These are phyloP conservation scores for Salminus brasiliensis DNA, from an alignment of 2,113 vertebrate genomes.

Conservation along the genomic window DNA sequence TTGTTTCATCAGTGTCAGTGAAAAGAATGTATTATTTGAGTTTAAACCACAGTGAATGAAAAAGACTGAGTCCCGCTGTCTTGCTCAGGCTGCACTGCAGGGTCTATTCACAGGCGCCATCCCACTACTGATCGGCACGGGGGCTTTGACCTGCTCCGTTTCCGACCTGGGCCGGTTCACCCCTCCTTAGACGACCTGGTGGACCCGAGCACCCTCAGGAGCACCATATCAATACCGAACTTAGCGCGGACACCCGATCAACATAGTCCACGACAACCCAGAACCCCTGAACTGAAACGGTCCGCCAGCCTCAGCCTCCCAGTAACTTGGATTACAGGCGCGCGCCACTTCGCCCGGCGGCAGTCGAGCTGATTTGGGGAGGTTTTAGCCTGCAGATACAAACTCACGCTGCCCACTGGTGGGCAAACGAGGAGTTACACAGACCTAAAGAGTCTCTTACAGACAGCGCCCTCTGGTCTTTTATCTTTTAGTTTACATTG, in stretches of 20 bases:
- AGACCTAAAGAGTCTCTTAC: neutral
- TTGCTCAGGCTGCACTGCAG: conserved; percentile 9
- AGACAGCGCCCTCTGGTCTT: neutral
- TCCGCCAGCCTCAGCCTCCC: conserved; percentile 27
- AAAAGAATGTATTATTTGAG: too few relatives aligned
- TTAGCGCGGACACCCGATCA: conserved; percentile 25
- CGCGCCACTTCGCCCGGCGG: conserved; percentile 35
- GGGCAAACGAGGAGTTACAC: neutral
- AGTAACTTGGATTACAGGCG: conserved; percentile 38
- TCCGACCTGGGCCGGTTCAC: conserved; percentile 15
- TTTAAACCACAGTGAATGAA: neutral
- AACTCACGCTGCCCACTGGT: neutral
- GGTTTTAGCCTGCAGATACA: neutral
- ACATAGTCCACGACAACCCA: conserved; percentile 12
- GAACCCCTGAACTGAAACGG: conserved; percentile 27
- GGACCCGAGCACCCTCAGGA: conserved; percentile 27
- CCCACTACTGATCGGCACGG: neutral
- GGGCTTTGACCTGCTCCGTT: neutral
- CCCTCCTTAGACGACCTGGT: conserved; percentile 34
- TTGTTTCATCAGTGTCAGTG: too few relatives aligned
- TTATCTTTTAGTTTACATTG: too few relatives aligned
- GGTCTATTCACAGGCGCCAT: neutral
- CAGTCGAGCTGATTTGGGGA: neutral
- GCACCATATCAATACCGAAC: conserved; percentile 38
- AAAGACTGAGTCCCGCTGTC: neutral